These are phyloP conservation scores for Goniozus legneri DNA, from an alignment of 1,140 invertebrate genomes.

Conservation along the genomic window DNA sequence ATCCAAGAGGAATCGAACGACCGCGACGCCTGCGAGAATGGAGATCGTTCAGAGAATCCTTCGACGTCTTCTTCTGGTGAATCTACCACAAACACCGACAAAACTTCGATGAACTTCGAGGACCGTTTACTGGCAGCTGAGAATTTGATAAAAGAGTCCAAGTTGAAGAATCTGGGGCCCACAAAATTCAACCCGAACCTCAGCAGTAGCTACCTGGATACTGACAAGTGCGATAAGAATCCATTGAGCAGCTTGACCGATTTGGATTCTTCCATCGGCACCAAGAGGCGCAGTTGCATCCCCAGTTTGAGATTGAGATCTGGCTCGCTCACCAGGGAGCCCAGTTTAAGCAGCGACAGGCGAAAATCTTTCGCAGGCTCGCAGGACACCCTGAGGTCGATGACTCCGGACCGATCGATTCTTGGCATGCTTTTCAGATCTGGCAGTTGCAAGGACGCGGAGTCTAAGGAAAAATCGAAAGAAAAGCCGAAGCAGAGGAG, in stretches of 20 bases:
- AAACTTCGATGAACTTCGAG: conserved; percentile 33
- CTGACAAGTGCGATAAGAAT: conserved; percentile 42
- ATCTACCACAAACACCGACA: conserved; percentile 26
- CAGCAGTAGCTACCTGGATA: conserved; percentile 32
- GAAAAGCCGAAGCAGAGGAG: conserved; percentile 52
- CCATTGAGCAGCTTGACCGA: conserved; percentile 13
- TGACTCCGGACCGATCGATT: conserved; percentile 54
- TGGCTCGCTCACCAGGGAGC: conserved; percentile 40
- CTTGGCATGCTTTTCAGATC: conserved; percentile 57
- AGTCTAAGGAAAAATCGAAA: conserved; percentile 48
- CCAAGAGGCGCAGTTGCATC: conserved; percentile 41
- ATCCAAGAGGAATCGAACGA: conserved; percentile 42
- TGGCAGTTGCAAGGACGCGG: conserved; percentile 35
- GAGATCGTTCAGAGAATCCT: conserved; percentile 22
- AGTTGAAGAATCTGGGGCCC: conserved; percentile 35
- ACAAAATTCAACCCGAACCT: conserved; percentile 31
- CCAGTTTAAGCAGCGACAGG: conserved; percentile 16
- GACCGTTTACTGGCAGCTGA: conserved; percentile 43
- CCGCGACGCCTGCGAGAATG: conserved; percentile 6
- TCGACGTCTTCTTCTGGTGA: conserved; percentile 20
- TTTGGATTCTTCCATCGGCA: conserved; percentile 12
- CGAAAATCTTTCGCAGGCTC: conserved; percentile 25
- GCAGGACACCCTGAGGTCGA: conserved; percentile 15
- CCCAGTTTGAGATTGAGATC: conserved; percentile 41
- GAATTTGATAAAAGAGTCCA: conserved; percentile 49